Evolutionary conservation across 1,140 invertebrate species (phyloP), one percentile per base, ranked within the genome.

Genomic region (Dendroctonus valens): DNA sequence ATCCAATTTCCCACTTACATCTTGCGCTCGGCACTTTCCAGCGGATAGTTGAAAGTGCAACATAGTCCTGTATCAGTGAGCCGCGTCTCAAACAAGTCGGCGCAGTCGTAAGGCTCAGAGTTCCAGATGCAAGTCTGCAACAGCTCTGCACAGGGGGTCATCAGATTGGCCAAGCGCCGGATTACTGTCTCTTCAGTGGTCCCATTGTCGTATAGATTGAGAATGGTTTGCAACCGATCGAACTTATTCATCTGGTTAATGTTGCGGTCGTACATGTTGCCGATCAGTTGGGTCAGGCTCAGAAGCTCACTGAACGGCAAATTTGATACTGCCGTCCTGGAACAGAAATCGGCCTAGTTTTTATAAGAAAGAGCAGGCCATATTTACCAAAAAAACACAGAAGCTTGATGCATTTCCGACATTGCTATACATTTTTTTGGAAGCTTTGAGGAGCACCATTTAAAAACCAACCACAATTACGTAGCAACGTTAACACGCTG

Each of bases 31-130:
- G 14, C 12, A 26, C 41, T 44, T 3, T 52, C 8, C 51, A 46
- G 8, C 26, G 72, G 54, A 55, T 84, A 83, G 73, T 87, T 87
- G 68, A 86, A 87, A 5, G 79, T 74, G 61, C 85, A 87, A 72
- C 85, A 87, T 67, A 79, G 83, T 15, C 85, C 85, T 12, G 80
- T 79, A n/a, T 79, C 77, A 2, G 84, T 85, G 6, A 79, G 78
- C 7, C 79, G 78, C 5, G 79, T 73, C 0, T 58, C 11, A 70
- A 86, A 85, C 7, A 84, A 60, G 0, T 77, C 69, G 0, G 70
- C 70, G 61, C 85, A 87, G 53, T 82, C 62, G 0, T 73, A 66
- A 7, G 70, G 9, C 9, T 69, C 48, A 0, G 78, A 78, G 2
- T 70, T 74, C 80, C 83, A 85, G 0, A 57, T 48, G 66, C 85